Evolutionary conservation across 1,140 invertebrate species (phyloP).

Genomic region (Propsilocerus akamusi): DNA sequence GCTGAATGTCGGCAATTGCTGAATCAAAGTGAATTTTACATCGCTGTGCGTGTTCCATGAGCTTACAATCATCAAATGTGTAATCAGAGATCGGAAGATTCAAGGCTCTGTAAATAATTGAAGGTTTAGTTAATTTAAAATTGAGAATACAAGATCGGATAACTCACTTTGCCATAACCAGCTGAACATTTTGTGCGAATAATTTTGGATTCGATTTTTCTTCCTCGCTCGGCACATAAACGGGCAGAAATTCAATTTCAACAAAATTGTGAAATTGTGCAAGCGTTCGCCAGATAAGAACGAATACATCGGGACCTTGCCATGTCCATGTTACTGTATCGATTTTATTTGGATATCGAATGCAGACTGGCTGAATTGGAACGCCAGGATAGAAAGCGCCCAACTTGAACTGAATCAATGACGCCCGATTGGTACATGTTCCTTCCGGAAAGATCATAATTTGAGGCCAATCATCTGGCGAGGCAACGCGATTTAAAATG

Average conservation of each 20-base stretch:
- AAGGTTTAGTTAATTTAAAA: no score
- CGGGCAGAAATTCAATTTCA: slow-evolving; percentile 89
- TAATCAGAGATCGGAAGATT: slow-evolving; percentile 76
- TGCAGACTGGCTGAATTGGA: slow-evolving; percentile 83
- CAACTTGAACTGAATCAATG: slow-evolving; percentile 88
- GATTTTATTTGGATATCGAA: slow-evolving; percentile 78
- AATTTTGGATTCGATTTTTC: slow-evolving; percentile 76
- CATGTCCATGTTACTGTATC: slow-evolving; percentile 95
- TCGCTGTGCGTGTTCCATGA: slow-evolving; percentile 64
- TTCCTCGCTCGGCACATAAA: slow-evolving; percentile 71
- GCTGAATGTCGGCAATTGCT: slow-evolving; percentile 55
- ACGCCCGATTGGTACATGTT: slow-evolving; percentile 85
- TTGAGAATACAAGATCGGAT: slow-evolving; percentile 3
- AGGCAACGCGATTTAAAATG: slow-evolving; percentile 69
- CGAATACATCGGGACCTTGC: slow-evolving; percentile 90
- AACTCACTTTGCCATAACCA: slow-evolving; percentile 79
- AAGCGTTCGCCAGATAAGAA: slow-evolving; percentile 74
- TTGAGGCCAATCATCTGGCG: slow-evolving; percentile 80
- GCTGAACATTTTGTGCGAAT: slow-evolving; percentile 78
- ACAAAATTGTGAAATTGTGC: slow-evolving; percentile 77
- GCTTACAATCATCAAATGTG: slow-evolving; percentile 77
- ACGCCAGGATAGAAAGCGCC: slow-evolving; percentile 85
- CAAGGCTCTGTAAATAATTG: slow-evolving; percentile 44
- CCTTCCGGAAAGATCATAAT: slow-evolving; percentile 91
- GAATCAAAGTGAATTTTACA: slow-evolving; percentile 57